Evolutionary conservation across 2,888 invertebrate genomes (phyloP), one percentile per base, ranked within the genome.

Genomic region (Apodemia duryi): DNA sequence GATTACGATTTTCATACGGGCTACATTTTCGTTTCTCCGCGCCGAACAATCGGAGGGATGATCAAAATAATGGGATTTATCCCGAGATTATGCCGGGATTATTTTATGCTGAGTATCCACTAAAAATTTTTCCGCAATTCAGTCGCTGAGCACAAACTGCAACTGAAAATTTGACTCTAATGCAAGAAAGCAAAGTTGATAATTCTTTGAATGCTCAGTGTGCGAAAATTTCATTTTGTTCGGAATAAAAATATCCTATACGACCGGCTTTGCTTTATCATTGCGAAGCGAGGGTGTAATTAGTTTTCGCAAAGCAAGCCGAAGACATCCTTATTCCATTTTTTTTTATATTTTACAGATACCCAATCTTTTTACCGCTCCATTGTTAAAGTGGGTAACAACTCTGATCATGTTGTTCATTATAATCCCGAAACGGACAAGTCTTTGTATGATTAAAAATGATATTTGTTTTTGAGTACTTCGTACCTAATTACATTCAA

Each of bases 191-290:
- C 75, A 83, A 69, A 68, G 82, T 73, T 57, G 62, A 69, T 60
- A 68, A 64, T 82, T 49, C 62, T 11, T n/a, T 67, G 73, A 5
- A 7, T 21, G 32, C 9, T 29, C 28, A 10, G 21, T 46, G 69
- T 67, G 65, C 66, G 79, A 78, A 82, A 91, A 90, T 89, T 91
- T 90, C 85, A 90, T 91, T 91, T 89, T 83, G 88, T 82, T 80
- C 83, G 77, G 85, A 88, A 91, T 91, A 91, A 91, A 91, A 91
- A 89, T 91, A 89, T 89, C 85, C 83, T 78, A 90, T 90, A 90
- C 86, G 88, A 84, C 80, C 29, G 87, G 88, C 88, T 91, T 91
- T 91, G 91, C 90, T 91, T 91, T 91, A 91, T 91, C 90, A 91
- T 91, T 87, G 85, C 83, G 88, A 85, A 82, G 84, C 82, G 82